Conservation (phyloP, 2,888 invertebrate genomes). For the Limnephilus rhombicus region DNA sequence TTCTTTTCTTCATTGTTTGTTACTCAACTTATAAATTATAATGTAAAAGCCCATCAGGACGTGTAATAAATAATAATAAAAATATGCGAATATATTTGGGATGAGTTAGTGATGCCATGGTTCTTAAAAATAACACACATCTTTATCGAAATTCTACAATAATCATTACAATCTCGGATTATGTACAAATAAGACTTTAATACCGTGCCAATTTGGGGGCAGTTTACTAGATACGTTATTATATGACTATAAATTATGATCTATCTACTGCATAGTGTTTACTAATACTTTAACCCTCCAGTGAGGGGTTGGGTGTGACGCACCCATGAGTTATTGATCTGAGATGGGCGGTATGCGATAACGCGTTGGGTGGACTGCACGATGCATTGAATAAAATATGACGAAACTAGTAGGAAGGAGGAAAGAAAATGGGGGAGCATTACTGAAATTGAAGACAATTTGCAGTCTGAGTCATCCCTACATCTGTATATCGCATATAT, state of each 20-base stretch:
- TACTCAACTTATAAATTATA: too few relatives aligned
- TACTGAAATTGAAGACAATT: neutral
- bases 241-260: too few relatives aligned
- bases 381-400: neutral
- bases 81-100: too few relatives aligned
- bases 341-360: neutral
- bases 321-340: neutral
- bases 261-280: neutral
- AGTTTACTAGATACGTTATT: neutral
- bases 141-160: neutral
- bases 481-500: too few relatives aligned
- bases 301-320: conserved; percentile 10
- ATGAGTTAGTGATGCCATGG: too few relatives aligned
- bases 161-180: too few relatives aligned
- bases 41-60: too few relatives aligned
- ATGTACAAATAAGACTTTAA: neutral
- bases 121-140: too few relatives aligned
- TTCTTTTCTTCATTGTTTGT: too few relatives aligned
- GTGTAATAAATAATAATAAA: too few relatives aligned
- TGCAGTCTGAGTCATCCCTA: too few relatives aligned
- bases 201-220: neutral
- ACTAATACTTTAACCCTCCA: neutral
- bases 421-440: neutral
- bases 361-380: neutral
- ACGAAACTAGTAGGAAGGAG: neutral